These are phyloP conservation scores for Pocillopora verrucosa DNA, from an alignment of 64 coral and sea anemone species.

Conservation along the genomic window DNA sequence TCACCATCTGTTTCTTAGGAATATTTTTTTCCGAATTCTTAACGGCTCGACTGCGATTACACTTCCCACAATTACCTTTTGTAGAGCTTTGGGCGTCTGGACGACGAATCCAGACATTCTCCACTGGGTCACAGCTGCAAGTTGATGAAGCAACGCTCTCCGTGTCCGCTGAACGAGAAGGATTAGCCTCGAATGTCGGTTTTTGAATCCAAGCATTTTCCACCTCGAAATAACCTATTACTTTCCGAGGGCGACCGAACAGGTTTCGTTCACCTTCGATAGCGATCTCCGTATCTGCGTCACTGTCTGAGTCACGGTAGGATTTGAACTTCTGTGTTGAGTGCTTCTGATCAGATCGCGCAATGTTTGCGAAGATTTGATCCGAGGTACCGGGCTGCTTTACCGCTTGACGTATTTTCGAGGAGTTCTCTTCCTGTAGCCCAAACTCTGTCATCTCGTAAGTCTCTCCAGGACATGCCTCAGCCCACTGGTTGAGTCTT, in stretches of 20 bases:
- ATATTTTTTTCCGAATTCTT: constrained; percentile 11
- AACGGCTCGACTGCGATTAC: neutral
- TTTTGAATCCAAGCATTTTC: constrained; percentile 79
- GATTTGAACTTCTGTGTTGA: constrained; percentile 72
- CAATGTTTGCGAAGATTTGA: neutral
- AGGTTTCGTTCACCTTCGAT: constrained; percentile 79
- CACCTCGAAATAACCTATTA: constrained; percentile 19
- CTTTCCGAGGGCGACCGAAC: constrained; percentile 37
- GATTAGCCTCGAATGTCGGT: constrained; percentile 1
- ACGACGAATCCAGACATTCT: constrained; percentile 85
- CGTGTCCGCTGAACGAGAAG: neutral
- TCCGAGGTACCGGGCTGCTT: neutral
- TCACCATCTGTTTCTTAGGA: constrained; percentile 17
- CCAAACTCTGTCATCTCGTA: constrained; percentile 57
- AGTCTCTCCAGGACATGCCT: constrained; percentile 23
- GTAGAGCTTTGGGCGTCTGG: constrained; percentile 21
- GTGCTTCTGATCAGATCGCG: neutral
- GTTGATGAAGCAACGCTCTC: constrained; percentile 23
- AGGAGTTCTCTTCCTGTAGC: neutral
- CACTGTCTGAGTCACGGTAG: constrained; percentile 83
- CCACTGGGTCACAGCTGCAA: constrained; percentile 60
- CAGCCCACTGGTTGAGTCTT: constrained; percentile 79
- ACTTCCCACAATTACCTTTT: constrained; percentile 58
- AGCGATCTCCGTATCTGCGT: constrained; percentile 75
- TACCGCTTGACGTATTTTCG: neutral